phyloP scores from a whole-genome alignment of 2,888 invertebrate genomes.

The Hesperia comma region DNA sequence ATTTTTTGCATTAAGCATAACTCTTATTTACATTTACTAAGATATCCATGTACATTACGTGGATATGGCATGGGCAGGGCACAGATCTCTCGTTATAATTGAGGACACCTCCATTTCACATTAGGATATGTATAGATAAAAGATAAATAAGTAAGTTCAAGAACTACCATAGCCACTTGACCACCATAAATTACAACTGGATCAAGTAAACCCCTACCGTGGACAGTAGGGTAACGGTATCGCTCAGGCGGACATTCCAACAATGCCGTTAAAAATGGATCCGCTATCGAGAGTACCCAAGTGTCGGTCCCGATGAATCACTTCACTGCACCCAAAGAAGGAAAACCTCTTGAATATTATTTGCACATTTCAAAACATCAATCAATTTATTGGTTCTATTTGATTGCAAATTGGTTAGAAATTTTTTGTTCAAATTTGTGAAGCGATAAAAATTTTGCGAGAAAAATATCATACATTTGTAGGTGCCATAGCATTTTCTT shows the following conservation, averaged over 20 bases:
- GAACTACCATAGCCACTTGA: conserved; percentile 29
- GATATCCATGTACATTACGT: too few relatives aligned
- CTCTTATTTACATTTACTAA: too few relatives aligned
- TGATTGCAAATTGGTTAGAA: conserved; percentile 13
- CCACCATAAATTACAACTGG: conserved; percentile 66
- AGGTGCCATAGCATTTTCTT: not conserved
- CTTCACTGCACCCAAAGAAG: conserved; percentile 54
- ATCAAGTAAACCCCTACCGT: conserved; percentile 63
- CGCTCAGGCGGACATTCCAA: conserved; percentile 63
- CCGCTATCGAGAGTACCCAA: conserved; percentile 49
- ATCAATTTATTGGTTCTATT: conserved; percentile 40
- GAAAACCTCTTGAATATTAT: conserved; percentile 43
- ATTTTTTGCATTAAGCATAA: too few relatives aligned
- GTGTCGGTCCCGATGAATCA: conserved; percentile 72
- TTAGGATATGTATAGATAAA: too few relatives aligned
- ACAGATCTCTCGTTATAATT: too few relatives aligned
- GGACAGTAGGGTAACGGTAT: conserved; percentile 46
- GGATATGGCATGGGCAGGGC: too few relatives aligned
- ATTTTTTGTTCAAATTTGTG: not conserved
- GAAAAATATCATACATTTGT: too few relatives aligned
- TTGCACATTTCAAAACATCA: conserved; percentile 45
- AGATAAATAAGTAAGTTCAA: too few relatives aligned
- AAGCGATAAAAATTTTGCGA: too few relatives aligned
- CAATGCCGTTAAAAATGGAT: conserved; percentile 80
- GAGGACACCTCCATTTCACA: too few relatives aligned